Base-by-base conservation (phyloP, 1,140 invertebrate genomes). In the Elymnias hypermnestra region DNA sequence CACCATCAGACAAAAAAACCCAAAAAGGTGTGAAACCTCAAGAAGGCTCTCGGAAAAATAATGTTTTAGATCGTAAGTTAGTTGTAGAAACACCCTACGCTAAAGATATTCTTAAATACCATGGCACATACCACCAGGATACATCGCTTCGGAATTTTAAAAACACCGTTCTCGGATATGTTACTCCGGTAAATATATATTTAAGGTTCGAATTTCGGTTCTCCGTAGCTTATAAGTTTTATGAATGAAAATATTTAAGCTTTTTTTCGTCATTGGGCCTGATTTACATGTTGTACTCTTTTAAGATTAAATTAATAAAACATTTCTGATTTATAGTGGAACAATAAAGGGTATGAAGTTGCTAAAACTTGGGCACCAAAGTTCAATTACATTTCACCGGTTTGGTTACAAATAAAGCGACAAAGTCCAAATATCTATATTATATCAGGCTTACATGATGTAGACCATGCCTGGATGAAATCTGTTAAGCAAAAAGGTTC, bases 261-360 rank as follows among this genome's bases (percentile, higher is more conserved):
- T n/a, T n/a, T n/a, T n/a, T n/a, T n/a, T n/a, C n/a, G n/a, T n/a
- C n/a, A n/a, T n/a, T n/a, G n/a, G n/a, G n/a, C n/a, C n/a, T n/a
- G n/a, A n/a, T n/a, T n/a, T n/a, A n/a, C n/a, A n/a, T n/a, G n/a
- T n/a, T n/a, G n/a, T n/a, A n/a, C n/a, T n/a, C n/a, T n/a, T n/a
- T n/a, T n/a, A n/a, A n/a, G n/a, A n/a, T n/a, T n/a, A n/a, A n/a
- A n/a, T n/a, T n/a, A n/a, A n/a, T n/a, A n/a, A n/a, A n/a, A n/a
- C n/a, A n/a, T n/a, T n/a, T n/a, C n/a, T n/a, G n/a, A n/a, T 38
- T 38, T 14, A 22, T 39, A 98, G 96, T 99, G 97, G 97, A 98
- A 98, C 77, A 92, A 88, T 48, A 94, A 95, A 88, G 97, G 97
- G 0, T 97, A 98, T 87, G 94, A 98, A 87, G 89, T 98, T 23